Percentiles rank a stretch among this genome's conserved stretches.
Evolutionary conservation across 2,113 vertebrate genomes (phyloP).

Genomic region (Gopherus evgoodei): DNA sequence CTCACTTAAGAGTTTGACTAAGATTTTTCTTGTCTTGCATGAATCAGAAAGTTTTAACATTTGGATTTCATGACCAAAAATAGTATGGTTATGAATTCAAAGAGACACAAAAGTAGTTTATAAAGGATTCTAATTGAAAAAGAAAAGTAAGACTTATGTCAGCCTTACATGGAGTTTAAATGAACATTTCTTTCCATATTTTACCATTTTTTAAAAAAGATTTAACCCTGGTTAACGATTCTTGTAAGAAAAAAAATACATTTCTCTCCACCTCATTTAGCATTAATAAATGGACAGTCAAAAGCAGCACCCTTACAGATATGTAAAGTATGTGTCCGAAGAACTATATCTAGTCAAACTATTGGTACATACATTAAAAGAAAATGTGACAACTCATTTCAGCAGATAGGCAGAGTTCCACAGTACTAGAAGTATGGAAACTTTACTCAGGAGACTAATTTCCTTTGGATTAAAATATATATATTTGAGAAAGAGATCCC

Average conservation of each 20-base stretch:
- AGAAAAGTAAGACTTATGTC: slow-evolving; percentile 1
- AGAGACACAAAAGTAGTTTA: neutral
- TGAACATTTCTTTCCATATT: neutral
- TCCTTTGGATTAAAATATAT: neutral
- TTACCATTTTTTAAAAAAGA: neutral
- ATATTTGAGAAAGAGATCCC: neutral
- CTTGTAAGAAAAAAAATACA: neutral
- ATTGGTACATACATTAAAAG: neutral
- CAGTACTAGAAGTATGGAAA: neutral
- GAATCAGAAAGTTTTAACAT: neutral
- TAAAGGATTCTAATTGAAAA: neutral
- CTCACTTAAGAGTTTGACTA: neutral
- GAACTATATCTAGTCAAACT: slow-evolving; percentile 10
- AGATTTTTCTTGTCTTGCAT: neutral
- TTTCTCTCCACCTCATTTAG: neutral
- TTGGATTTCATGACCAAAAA: neutral
- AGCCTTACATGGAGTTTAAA: neutral
- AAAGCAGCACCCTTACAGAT: neutral
- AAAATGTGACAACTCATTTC: neutral
- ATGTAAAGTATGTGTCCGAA: neutral
- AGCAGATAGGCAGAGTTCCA: neutral
- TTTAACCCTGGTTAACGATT: neutral
- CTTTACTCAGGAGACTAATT: neutral
- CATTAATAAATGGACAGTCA: neutral
- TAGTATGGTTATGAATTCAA: slow-evolving; percentile 9